Conservation (phyloP, 2,888 invertebrate genomes). For the Cistogaster globosa region DNA sequence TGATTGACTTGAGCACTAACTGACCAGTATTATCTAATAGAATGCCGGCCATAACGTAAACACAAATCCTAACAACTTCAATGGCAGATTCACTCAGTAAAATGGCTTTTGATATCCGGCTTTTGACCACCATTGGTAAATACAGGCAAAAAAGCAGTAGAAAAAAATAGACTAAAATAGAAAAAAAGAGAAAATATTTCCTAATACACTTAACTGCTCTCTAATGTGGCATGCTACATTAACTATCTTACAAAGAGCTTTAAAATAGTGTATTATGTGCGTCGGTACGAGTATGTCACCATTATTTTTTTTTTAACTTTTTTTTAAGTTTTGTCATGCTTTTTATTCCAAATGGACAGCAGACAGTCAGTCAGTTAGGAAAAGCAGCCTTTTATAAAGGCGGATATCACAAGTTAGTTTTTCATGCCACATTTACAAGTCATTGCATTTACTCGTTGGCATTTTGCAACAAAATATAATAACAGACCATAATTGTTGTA, state of each 20-base stretch:
- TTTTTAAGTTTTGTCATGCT: conserved; percentile 44
- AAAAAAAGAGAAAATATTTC: conserved; percentile 41
- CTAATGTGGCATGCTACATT: conserved; percentile 61
- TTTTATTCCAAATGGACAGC: conserved; percentile 42
- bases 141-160: conserved; percentile 19
- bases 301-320: conserved; percentile 24
- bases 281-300: conserved; percentile 40
- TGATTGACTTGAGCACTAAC: not conserved
- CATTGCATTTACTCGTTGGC: conserved; percentile 14
- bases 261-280: conserved; percentile 13
- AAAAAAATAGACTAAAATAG: not conserved
- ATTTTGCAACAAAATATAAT: conserved; percentile 40
- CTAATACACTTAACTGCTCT: conserved; percentile 43
- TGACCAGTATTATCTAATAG: conserved; percentile 3
- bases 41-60: not conserved
- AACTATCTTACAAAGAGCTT: conserved; percentile 45
- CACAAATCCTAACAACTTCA: conserved; percentile 8
- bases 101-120: conserved; percentile 48
- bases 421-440: conserved; percentile 11
- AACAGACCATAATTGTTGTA: conserved; percentile 61
- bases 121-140: conserved; percentile 28
- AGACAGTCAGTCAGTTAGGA: conserved; percentile 24
- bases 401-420: conserved; percentile 52
- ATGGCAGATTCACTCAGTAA: conserved; percentile 27
- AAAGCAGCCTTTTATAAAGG: conserved; percentile 44